Conservation (phyloP, 2,888 invertebrate genomes). For the Beris chalybata region DNA sequence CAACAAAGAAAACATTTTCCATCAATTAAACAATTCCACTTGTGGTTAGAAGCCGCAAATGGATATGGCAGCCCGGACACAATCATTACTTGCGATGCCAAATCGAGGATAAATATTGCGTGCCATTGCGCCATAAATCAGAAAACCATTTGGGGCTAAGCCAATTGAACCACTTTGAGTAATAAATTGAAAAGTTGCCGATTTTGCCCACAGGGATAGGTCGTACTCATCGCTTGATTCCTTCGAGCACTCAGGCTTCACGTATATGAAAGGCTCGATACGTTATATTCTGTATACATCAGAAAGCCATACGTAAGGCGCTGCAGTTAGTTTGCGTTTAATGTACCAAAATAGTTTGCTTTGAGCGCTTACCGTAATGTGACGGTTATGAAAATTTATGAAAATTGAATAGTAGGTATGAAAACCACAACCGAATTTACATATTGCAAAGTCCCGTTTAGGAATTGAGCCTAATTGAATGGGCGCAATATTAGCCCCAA, state of each 20-base stretch:
- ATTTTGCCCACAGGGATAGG: conserved; percentile 41
- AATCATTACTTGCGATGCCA: conserved; percentile 39
- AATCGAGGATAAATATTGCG: conserved; percentile 45
- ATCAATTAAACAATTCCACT: conserved; percentile 25
- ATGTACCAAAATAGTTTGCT: conserved; percentile 36
- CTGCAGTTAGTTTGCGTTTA: conserved; percentile 6
- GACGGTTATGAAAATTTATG: conserved; percentile 38
- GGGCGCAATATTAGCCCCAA: no score
- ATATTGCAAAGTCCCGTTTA: no score
- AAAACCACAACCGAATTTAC: background rate
- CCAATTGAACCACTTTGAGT: conserved; percentile 49
- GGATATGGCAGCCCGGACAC: conserved; percentile 38
- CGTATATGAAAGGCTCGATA: no score
- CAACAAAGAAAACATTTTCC: conserved; percentile 7
- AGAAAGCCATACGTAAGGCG: background rate
- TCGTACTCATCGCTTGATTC: background rate
- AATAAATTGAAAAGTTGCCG: conserved; percentile 49
- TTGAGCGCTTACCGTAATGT: conserved; percentile 36
- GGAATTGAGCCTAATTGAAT: no score
- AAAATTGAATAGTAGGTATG: conserved; percentile 32
- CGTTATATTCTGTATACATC: background rate
- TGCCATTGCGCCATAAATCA: conserved; percentile 51
- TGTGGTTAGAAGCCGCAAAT: conserved; percentile 32
- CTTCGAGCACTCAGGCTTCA: background rate
- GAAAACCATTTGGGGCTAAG: conserved; percentile 48